These are phyloP conservation scores for Drosophila niveifrons DNA, from an alignment of 2,888 invertebrate species.

Conservation along the genomic window DNA sequence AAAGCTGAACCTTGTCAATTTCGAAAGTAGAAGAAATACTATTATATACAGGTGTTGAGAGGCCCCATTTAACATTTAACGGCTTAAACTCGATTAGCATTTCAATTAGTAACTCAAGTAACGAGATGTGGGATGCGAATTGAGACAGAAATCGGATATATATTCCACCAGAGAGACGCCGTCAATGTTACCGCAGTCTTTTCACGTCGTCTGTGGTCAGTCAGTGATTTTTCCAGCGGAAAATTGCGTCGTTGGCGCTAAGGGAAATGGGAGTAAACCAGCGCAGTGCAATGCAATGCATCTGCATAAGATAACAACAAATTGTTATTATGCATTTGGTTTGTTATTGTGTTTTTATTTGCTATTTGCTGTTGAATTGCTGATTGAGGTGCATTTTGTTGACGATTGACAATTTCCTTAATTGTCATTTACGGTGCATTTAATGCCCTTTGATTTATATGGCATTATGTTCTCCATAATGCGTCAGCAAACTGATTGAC, in stretches of 20 bases:
- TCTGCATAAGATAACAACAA: slow-evolving; percentile 53
- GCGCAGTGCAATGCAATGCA: slow-evolving; percentile 6
- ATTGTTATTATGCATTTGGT: slow-evolving; percentile 39
- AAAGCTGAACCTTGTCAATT: slow-evolving; percentile 2
- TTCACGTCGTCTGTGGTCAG: slow-evolving; percentile 19
- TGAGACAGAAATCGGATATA: slow-evolving; percentile 58
- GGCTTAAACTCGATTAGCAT: slow-evolving; percentile 29
- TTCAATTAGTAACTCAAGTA: slow-evolving; percentile 50
- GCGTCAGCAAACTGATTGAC: slow-evolving; percentile 36
- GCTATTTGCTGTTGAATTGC: slow-evolving; percentile 13
- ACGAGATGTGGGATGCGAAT: slow-evolving; percentile 49
- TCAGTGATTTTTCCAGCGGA: slow-evolving; percentile 59
- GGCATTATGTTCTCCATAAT: slow-evolving; percentile 46
- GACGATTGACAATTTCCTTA: slow-evolving; percentile 47
- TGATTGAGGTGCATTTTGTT: slow-evolving; percentile 49
- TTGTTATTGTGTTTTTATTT: slow-evolving; percentile 28
- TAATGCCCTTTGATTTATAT: slow-evolving; percentile 63
- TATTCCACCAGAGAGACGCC: slow-evolving; percentile 54
- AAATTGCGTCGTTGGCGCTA: slow-evolving; percentile 62
- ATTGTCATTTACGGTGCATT: slow-evolving; percentile 45
- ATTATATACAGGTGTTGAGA: slow-evolving; percentile 16
- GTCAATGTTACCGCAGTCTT: slow-evolving; percentile 57
- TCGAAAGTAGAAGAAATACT: slow-evolving; percentile 8
- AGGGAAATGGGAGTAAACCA: slow-evolving; percentile 9
- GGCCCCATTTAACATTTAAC: background rate